phyloP scores from a whole-genome alignment of 2,797 vertebrate species.

The Monodelphis domestica region DNA sequence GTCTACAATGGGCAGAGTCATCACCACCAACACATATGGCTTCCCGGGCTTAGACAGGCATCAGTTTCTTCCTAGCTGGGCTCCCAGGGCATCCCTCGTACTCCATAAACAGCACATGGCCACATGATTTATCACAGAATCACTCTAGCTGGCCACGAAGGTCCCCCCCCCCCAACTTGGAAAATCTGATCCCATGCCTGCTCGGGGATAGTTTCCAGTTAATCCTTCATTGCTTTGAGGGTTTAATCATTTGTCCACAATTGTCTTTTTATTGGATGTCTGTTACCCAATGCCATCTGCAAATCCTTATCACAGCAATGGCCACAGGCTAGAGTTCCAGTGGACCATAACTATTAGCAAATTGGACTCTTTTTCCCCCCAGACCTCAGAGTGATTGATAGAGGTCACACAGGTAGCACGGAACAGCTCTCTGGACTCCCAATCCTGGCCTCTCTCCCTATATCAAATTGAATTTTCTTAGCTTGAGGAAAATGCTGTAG shows the following conservation, averaged over 20 bases:
- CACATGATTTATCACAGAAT: background rate
- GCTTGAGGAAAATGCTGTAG: background rate
- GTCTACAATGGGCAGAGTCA: background rate
- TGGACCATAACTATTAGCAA: background rate
- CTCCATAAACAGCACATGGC: background rate
- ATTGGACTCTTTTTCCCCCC: background rate
- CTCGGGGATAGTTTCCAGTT: background rate
- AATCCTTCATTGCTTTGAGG: slow-evolving; percentile 1
- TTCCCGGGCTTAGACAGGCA: background rate
- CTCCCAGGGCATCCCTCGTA: background rate
- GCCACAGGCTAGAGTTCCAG: background rate
- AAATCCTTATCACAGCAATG: background rate
- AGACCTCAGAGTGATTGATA: background rate
- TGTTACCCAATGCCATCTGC: background rate
- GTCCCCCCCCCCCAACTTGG: background rate
- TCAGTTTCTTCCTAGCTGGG: background rate
- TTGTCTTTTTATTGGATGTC: background rate
- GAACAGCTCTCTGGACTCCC: background rate
- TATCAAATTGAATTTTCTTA: background rate
- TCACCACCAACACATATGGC: background rate
- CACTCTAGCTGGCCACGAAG: background rate
- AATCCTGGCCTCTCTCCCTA: background rate
- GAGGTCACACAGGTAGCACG: background rate
- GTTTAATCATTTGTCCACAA: background rate
- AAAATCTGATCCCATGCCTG: background rate